Percentiles rank a stretch among this genome's conserved stretches.
These are phyloP conservation scores for Trichopria drosophilae DNA, from an alignment of 2,888 invertebrate species.

Conservation along the genomic window DNA sequence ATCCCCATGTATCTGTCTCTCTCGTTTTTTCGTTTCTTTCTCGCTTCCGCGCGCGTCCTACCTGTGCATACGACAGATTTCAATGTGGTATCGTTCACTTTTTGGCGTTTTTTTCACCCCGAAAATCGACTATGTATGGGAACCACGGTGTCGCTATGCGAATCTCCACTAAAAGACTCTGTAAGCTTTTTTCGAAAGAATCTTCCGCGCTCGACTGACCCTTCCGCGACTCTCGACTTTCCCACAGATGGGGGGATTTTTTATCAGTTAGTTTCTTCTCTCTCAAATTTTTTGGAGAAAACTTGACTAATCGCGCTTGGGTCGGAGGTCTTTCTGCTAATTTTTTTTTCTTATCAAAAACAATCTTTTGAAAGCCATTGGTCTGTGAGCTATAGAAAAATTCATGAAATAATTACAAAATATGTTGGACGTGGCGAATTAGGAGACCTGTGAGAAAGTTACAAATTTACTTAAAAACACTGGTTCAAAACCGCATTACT, in stretches of 20 bases:
- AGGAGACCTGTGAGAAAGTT: too few species aligned
- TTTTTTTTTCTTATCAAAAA: constrained; percentile 46
- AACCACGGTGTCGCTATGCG: not conserved
- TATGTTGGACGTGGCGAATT: too few species aligned
- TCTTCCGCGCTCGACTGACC: constrained; percentile 39
- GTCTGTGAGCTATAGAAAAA: too few species aligned
- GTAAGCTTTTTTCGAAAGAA: too few species aligned
- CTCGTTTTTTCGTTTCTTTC: constrained; percentile 32
- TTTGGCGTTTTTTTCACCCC: constrained; percentile 38
- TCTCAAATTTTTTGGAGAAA: constrained; percentile 27
- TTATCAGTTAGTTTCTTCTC: constrained; percentile 15
- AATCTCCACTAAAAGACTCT: not conserved
- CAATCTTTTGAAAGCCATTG: too few species aligned
- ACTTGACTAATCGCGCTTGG: constrained; percentile 13
- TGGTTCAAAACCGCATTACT: too few species aligned
- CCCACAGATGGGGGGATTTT: constrained; percentile 33
- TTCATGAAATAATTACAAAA: too few species aligned
- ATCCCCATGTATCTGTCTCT: constrained; percentile 23
- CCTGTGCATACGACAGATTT: constrained; percentile 35
- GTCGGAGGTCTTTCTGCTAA: constrained; percentile 2
- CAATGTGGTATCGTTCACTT: constrained; percentile 36
- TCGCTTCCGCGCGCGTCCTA: constrained; percentile 27
- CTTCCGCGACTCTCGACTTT: constrained; percentile 36
- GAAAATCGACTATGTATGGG: constrained; percentile 9
- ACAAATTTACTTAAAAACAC: too few species aligned